phyloP scores from a whole-genome alignment of 1,140 invertebrate species.

The Drosophila asahinai region DNA sequence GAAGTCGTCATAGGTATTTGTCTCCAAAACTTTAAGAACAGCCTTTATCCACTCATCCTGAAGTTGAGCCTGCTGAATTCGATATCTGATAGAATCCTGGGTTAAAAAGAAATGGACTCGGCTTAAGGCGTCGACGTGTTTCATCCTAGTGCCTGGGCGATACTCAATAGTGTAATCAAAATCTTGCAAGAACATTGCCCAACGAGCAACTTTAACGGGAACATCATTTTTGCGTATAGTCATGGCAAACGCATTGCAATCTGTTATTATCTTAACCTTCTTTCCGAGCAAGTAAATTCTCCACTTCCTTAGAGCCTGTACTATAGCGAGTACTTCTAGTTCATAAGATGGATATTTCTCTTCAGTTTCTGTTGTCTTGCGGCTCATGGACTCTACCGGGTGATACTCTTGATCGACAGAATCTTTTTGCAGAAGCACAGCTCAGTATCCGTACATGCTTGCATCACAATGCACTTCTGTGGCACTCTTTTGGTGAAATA shows the following conservation, averaged over 20 bases:
- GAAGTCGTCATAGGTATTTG: conserved; percentile 37
- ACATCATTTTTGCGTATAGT: not conserved
- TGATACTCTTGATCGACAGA: not conserved
- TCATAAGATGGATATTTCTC: not conserved
- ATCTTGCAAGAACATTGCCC: not conserved
- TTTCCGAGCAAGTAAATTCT: not conserved
- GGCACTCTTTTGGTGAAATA: not conserved
- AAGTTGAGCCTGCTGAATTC: conserved; percentile 10
- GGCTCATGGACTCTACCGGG: not conserved
- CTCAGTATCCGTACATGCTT: not conserved
- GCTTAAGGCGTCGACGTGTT: conserved; percentile 26
- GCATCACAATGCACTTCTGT: not conserved
- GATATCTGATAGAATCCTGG: conserved; percentile 8
- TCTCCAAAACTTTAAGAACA: not conserved
- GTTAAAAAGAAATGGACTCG: conserved; percentile 22
- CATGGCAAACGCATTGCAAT: conserved; percentile 2
- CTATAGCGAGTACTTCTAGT: not conserved
- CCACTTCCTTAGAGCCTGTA: not conserved
- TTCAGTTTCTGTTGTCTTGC: not conserved
- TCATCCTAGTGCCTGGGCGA: conserved; percentile 3
- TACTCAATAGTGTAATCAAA: conserved; percentile 25
- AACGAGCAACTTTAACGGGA: not conserved
- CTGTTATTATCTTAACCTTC: conserved; percentile 6
- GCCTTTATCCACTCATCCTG: conserved; percentile 9
- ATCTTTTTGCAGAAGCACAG: not conserved